These are phyloP conservation scores for Ploceus nigricollis DNA, from an alignment of 2,113 vertebrate species.

Conservation along the genomic window DNA sequence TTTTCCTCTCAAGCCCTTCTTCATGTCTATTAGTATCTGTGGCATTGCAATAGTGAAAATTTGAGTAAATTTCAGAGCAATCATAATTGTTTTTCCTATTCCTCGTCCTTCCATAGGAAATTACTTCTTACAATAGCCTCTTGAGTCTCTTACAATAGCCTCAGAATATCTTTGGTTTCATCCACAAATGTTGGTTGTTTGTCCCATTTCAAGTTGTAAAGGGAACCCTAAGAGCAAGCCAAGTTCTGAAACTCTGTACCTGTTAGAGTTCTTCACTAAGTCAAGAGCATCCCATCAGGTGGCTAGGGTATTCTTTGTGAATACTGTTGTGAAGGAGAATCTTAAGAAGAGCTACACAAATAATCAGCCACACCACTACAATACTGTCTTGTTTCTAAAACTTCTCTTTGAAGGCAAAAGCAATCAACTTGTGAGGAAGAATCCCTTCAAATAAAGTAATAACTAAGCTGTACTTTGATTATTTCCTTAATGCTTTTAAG, in stretches of 20 bases:
- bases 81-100: neutral
- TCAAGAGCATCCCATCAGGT: neutral
- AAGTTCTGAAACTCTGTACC: neutral
- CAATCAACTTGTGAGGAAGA: neutral
- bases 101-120: neutral
- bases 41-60: neutral
- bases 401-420: neutral
- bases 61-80: neutral
- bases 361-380: neutral
- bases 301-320: neutral
- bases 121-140: fast-evolving
- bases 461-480: neutral
- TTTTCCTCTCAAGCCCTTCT: neutral
- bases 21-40: neutral
- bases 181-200: neutral
- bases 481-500: neutral
- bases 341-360: neutral
- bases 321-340: neutral
- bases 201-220: neutral
- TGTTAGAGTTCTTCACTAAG: neutral
- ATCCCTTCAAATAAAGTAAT: neutral
- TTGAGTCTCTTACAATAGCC: too few relatives aligned
- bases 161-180: neutral
- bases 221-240: neutral
- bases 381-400: neutral